These are phyloP conservation scores for Leucophenga maculata DNA, from an alignment of 2,888 invertebrate species.

Conservation along the genomic window DNA sequence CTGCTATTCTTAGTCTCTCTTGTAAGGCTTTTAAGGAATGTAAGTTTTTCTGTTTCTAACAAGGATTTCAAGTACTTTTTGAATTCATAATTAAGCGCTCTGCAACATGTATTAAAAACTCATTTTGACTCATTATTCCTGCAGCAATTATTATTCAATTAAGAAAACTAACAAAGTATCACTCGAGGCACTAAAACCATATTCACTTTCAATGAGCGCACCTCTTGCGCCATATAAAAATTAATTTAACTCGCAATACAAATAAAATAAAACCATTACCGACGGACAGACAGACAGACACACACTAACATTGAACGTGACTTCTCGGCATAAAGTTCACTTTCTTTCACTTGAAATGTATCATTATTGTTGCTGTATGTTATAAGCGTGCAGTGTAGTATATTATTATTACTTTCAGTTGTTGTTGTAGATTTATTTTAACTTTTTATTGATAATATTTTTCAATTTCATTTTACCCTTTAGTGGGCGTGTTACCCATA, in stretches of 20 bases:
- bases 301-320: constrained; percentile 49
- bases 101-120: too few species aligned
- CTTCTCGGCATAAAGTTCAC: constrained; percentile 48
- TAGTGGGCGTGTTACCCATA: constrained; percentile 36
- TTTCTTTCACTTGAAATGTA: constrained; percentile 47
- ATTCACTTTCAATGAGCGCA: constrained; percentile 25
- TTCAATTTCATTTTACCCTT: constrained; percentile 20
- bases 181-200: not conserved
- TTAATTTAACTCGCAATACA: constrained; percentile 12
- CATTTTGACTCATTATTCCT: too few species aligned
- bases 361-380: constrained; percentile 21
- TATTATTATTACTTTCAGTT: constrained; percentile 33
- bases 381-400: not conserved
- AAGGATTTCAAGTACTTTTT: too few species aligned
- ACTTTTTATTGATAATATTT: constrained; percentile 1
- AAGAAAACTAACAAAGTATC: too few species aligned
- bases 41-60: too few species aligned
- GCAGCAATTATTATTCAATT: too few species aligned
- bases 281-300: not conserved
- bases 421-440: not conserved
- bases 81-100: too few species aligned
- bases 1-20: too few species aligned
- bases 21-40: too few species aligned
- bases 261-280: too few species aligned
- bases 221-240: not conserved